Evolutionary conservation across 2,113 vertebrate species (phyloP).

Genomic region (Sphaerodactylus townsendi): DNA sequence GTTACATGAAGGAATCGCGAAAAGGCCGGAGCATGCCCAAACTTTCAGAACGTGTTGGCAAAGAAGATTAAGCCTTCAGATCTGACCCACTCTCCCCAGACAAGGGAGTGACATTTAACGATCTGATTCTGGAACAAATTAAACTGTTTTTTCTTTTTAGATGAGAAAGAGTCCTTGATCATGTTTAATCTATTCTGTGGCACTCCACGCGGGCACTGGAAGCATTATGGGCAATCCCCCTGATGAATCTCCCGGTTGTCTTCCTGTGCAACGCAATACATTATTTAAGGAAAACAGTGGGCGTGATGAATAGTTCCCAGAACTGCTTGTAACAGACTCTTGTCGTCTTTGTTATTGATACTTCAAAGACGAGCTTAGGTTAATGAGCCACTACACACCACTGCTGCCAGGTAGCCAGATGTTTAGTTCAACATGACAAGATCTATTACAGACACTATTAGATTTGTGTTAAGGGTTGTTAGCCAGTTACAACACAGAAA

Average conservation of each 20-base stretch:
- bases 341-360: neutral
- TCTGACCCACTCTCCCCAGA: neutral
- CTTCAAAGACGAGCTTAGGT: neutral
- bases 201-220: neutral
- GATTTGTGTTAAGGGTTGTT: neutral
- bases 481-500: neutral
- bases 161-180: neutral
- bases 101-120: too few relatives aligned
- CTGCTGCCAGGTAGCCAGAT: neutral
- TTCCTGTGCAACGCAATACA: neutral
- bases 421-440: neutral
- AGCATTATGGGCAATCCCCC: neutral
- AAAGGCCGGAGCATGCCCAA: too few relatives aligned
- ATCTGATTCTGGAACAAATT: too few relatives aligned
- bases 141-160: too few relatives aligned
- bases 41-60: too few relatives aligned
- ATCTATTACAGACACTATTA: neutral
- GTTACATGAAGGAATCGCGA: too few relatives aligned
- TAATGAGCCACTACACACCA: neutral
- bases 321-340: neutral
- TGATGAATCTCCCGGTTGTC: neutral
- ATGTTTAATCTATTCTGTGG: neutral
- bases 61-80: neutral
- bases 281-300: neutral
- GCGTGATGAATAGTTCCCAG: neutral